Conservation (phyloP, 2,888 invertebrate species). For the Trichogramma evanescens region DNA sequence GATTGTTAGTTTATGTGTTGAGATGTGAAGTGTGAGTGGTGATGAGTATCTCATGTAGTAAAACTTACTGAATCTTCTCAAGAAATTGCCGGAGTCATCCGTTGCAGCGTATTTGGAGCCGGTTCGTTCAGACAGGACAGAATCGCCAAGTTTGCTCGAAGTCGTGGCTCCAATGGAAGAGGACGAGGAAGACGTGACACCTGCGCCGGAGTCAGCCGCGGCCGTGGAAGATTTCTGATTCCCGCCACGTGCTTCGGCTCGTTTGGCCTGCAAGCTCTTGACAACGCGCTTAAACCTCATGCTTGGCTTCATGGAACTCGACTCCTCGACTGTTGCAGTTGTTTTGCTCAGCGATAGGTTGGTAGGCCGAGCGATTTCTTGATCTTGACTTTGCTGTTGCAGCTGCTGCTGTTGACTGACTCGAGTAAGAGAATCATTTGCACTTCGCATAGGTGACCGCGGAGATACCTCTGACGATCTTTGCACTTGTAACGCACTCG, state of each 20-base stretch:
- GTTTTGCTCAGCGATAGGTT: neutral
- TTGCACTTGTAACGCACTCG: neutral
- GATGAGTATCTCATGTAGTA: slow-evolving; percentile 12
- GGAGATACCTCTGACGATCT: too few relatives aligned
- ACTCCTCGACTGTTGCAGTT: neutral
- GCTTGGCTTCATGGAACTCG: slow-evolving; percentile 29
- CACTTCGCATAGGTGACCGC: neutral
- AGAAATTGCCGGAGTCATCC: slow-evolving; percentile 59
- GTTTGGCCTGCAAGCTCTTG: slow-evolving; percentile 32
- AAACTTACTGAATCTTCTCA: slow-evolving; percentile 86
- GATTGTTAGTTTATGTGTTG: slow-evolving; percentile 13
- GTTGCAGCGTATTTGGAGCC: slow-evolving; percentile 51
- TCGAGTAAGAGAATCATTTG: slow-evolving; percentile 9
- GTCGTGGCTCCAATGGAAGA: too few relatives aligned
- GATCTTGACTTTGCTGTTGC: neutral
- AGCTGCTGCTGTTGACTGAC: neutral
- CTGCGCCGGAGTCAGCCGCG: slow-evolving; percentile 29
- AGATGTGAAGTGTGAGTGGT: too few relatives aligned
- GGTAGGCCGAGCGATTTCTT: neutral
- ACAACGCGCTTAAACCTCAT: slow-evolving; percentile 33
- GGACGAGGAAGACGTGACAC: neutral
- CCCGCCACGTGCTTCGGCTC: slow-evolving; percentile 65
- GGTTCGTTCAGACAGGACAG: neutral
- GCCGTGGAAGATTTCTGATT: slow-evolving; percentile 46
- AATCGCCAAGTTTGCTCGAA: too few relatives aligned